Evolutionary conservation across 2,113 vertebrate species (phyloP).

Genomic region (Pterocles burchelli): DNA sequence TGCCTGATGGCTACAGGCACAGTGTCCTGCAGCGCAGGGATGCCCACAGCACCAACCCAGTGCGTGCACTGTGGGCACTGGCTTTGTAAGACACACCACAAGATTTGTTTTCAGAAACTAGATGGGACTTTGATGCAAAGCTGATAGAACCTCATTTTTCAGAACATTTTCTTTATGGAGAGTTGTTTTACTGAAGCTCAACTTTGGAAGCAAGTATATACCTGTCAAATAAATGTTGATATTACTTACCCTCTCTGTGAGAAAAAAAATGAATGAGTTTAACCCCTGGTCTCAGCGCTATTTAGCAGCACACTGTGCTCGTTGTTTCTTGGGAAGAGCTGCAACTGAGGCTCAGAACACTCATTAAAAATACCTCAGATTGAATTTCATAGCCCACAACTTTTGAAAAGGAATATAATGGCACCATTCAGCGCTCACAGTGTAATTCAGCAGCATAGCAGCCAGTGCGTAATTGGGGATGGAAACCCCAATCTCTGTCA

Average conservation of each 20-base stretch:
- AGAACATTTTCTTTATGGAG: background rate
- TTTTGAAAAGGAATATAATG: conserved; percentile 68
- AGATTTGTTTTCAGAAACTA: background rate
- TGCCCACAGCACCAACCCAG: background rate
- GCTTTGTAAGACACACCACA: background rate
- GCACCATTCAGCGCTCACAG: conserved; percentile 66
- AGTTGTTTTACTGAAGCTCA: background rate
- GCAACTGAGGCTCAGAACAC: conserved; percentile 50
- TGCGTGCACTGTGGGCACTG: rapidly evolving
- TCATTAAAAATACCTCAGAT: conserved; percentile 74
- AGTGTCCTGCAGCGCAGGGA: background rate
- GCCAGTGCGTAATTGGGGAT: background rate
- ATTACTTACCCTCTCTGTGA: background rate
- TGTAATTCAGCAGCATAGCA: background rate
- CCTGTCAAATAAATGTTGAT: conserved; percentile 30
- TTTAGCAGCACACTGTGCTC: conserved; percentile 62
- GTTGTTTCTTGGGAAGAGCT: conserved; percentile 71
- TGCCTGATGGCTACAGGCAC: background rate
- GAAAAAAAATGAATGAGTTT: conserved; percentile 59
- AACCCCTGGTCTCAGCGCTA: background rate
- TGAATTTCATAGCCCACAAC: conserved; percentile 71
- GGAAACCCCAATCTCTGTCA: background rate
- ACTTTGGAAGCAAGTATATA: background rate
- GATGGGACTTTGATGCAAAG: background rate
- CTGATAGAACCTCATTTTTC: conserved; percentile 37